phyloP scores from a whole-genome alignment of 2,113 vertebrate species.

The Mus pahari region DNA sequence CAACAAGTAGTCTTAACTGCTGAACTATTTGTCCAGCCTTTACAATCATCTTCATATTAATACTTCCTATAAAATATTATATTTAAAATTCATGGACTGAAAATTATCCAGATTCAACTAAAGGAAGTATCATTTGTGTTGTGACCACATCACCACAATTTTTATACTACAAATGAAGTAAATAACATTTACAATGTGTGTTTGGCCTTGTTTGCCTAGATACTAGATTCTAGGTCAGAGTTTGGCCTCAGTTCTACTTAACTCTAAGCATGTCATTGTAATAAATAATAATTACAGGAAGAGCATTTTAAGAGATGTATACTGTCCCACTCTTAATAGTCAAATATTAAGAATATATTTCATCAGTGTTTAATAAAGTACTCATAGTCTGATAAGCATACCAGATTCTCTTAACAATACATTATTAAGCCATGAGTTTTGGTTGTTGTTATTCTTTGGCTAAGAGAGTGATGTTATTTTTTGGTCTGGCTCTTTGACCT shows the following conservation, averaged over 20 bases:
- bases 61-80: not conserved
- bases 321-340: not conserved
- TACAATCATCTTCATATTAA: not conserved
- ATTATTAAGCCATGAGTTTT: not conserved
- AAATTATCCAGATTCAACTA: not conserved
- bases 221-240: not conserved
- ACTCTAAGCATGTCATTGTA: not conserved
- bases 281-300: not conserved
- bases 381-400: not conserved
- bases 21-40: not conserved
- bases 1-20: not conserved
- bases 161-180: not conserved
- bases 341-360: not conserved
- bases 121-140: not conserved
- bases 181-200: not conserved
- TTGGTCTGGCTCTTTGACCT: not conserved
- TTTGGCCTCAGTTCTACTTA: not conserved
- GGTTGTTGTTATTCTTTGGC: not conserved
- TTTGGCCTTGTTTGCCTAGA: not conserved
- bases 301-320: not conserved
- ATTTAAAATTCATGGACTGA: not conserved
- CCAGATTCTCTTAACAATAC: not conserved
- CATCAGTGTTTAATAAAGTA: not conserved
- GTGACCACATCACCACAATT: not conserved
- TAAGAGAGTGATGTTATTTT: not conserved